phyloP scores from a whole-genome alignment of 2,113 vertebrate genomes.

The Atlantisia rogersi region DNA sequence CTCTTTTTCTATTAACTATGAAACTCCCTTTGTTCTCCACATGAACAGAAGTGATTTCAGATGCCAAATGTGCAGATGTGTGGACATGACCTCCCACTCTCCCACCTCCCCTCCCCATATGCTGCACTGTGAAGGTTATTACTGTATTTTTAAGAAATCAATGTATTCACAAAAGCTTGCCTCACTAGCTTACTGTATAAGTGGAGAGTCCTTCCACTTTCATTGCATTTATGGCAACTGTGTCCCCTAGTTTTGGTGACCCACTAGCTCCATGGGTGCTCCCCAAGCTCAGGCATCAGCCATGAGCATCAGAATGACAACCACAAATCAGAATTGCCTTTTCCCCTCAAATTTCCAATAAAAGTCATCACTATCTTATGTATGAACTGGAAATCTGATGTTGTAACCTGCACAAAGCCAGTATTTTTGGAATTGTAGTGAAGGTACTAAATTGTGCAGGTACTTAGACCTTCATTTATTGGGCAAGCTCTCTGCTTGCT shows the following conservation, averaged over 20 bases:
- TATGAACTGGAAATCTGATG: neutral
- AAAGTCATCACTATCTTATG: neutral
- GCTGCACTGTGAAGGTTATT: neutral
- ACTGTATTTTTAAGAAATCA: neutral
- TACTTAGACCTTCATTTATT: neutral
- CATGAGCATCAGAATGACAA: neutral
- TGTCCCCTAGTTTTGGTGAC: neutral
- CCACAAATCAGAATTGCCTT: neutral
- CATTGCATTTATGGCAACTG: neutral
- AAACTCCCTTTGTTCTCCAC: neutral
- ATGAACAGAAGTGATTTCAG: neutral
- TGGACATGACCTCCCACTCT: neutral
- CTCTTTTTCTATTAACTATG: neutral
- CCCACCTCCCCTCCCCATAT: neutral
- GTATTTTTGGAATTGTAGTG: neutral
- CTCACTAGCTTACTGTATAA: neutral
- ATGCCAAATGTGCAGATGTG: fast-evolving
- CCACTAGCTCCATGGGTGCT: fast-evolving
- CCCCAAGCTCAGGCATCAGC: neutral
- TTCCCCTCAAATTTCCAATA: neutral
- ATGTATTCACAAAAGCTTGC: neutral
- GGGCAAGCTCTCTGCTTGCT: neutral
- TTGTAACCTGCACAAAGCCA: neutral
- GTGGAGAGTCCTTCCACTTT: too few relatives aligned
- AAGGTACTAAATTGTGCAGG: neutral